Conservation (phyloP, 2,113 vertebrate species). For the Conger conger region DNA sequence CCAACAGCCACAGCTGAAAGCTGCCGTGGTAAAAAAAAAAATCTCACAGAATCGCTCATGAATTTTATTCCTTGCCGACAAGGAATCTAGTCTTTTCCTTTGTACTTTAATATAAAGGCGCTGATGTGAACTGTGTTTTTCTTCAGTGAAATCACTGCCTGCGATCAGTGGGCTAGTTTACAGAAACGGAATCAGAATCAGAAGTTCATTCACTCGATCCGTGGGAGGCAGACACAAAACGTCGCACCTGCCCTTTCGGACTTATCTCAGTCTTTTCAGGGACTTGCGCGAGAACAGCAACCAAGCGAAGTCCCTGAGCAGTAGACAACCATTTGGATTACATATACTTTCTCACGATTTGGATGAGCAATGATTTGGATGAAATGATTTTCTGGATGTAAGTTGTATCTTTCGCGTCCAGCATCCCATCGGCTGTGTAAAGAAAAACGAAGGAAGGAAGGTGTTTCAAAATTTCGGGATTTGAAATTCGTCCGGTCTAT, state of each 20-base stretch:
- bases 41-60: conserved; percentile 33
- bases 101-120: not conserved
- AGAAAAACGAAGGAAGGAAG: not conserved
- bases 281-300: not conserved
- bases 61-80: conserved; percentile 17
- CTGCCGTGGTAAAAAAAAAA: conserved; percentile 40
- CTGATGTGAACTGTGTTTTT: not conserved
- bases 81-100: not conserved
- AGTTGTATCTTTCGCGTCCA: not conserved
- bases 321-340: not conserved
- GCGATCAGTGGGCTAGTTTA: not conserved
- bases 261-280: conserved; percentile 37
- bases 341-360: not conserved
- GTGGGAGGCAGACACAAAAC: conserved; percentile 7
- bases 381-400: not conserved
- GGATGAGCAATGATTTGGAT: not conserved
- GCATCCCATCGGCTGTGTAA: conserved; percentile 3
- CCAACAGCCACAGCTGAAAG: conserved; percentile 40
- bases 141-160: not conserved
- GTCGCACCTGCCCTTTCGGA: conserved; percentile 63
- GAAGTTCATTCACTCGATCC: conserved; percentile 13
- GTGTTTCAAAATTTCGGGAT: not conserved
- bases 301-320: conserved; percentile 44
- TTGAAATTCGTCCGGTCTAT: conserved; percentile 31
- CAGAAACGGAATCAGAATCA: conserved; percentile 8